Percentiles rank a stretch among this genome's conserved stretches.
These are phyloP conservation scores for Drosophila carrolli DNA, from an alignment of 1,140 invertebrate species.

Conservation along the genomic window DNA sequence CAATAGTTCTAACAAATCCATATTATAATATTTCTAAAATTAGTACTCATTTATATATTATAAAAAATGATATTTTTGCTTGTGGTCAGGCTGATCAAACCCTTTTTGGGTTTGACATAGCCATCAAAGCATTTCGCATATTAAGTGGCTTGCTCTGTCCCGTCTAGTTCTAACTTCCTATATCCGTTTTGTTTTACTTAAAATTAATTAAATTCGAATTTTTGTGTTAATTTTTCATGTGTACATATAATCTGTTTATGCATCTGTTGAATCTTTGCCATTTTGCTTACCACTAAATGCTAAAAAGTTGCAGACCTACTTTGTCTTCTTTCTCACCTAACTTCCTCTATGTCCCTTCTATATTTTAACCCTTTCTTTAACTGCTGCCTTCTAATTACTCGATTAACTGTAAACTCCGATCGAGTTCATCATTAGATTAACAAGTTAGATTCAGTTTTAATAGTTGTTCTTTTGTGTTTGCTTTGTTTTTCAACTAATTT, in stretches of 20 bases:
- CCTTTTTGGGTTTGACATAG: constrained; percentile 16
- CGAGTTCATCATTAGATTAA: constrained; percentile 59
- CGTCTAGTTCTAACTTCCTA: constrained; percentile 40
- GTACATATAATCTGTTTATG: constrained; percentile 45
- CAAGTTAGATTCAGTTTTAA: constrained; percentile 74
- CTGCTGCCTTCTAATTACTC: constrained; percentile 33
- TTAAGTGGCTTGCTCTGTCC: constrained; percentile 43
- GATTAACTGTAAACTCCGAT: constrained; percentile 54
- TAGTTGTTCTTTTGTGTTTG: constrained; percentile 45
- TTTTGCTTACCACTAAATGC: constrained; percentile 74
- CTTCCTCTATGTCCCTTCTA: constrained; percentile 32
- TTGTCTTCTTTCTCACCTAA: constrained; percentile 49
- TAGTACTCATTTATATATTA: constrained; percentile 58
- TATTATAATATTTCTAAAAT: constrained; percentile 61
- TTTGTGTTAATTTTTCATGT: constrained; percentile 75
- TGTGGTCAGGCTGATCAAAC: constrained; percentile 58
- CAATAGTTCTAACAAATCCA: constrained; percentile 73
- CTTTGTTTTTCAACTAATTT: constrained; percentile 38
- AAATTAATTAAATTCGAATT: constrained; percentile 80
- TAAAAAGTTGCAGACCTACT: constrained; percentile 79
- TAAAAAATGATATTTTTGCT: constrained; percentile 76
- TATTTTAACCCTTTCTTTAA: constrained; percentile 22
- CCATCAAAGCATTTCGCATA: constrained; percentile 42
- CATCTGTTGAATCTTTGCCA: constrained; percentile 53
- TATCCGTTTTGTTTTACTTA: constrained; percentile 57